phyloP scores from a whole-genome alignment of 2,888 invertebrate genomes.

The Steinernema scapterisci region DNA sequence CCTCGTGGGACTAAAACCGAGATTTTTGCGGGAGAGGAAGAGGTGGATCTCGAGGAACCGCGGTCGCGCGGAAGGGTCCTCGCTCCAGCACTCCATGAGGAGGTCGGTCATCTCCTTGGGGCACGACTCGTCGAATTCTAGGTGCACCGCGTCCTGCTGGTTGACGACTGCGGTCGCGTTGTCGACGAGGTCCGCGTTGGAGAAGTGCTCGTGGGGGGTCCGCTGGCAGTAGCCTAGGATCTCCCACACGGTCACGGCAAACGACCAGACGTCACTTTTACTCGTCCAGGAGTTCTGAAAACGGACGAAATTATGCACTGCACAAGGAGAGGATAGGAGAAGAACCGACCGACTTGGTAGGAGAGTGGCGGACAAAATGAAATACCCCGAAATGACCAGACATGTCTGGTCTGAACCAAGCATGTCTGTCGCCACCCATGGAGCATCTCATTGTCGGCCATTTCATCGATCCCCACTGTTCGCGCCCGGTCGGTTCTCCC shows the following conservation, averaged over 20 bases:
- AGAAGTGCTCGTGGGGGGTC: conserved; percentile 78
- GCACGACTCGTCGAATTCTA: conserved; percentile 73
- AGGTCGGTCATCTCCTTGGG: conserved; percentile 86
- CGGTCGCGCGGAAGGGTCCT: conserved; percentile 80
- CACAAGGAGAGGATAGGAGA: too few relatives aligned
- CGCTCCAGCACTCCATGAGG: conserved; percentile 89
- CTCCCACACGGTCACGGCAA: conserved; percentile 85
- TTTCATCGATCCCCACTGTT: neutral
- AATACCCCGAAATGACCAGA: too few relatives aligned
- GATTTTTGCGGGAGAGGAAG: conserved; percentile 70
- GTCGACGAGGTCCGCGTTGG: conserved; percentile 81
- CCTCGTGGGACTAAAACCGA: conserved; percentile 31
- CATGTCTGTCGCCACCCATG: too few relatives aligned
- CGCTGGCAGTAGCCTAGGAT: conserved; percentile 80
- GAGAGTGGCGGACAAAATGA: too few relatives aligned
- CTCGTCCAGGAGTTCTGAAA: conserved; percentile 82
- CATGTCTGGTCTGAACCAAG: too few relatives aligned
- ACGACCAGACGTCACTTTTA: conserved; percentile 89
- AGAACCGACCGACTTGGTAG: too few relatives aligned
- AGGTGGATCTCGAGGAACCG: conserved; percentile 85
- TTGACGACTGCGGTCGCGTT: conserved; percentile 72
- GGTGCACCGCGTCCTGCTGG: conserved; percentile 73
- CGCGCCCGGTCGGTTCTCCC: neutral
- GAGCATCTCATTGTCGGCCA: too few relatives aligned
- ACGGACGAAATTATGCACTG: neutral